These are phyloP conservation scores for Galaxias olidus DNA, from an alignment of 2,797 vertebrate genomes.

Conservation along the genomic window DNA sequence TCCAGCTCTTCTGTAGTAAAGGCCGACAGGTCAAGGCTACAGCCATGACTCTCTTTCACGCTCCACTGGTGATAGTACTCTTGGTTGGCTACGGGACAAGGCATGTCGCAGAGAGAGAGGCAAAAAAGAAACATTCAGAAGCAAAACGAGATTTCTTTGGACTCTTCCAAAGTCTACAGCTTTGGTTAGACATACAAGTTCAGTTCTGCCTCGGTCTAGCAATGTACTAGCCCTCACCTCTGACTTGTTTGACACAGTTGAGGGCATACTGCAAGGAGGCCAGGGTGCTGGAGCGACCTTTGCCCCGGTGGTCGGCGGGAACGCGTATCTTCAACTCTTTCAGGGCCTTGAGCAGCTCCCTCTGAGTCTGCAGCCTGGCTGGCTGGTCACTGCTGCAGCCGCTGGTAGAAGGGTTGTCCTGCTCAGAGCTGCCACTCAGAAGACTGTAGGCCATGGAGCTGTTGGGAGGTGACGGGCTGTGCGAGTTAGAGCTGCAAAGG, in stretches of 20 bases:
- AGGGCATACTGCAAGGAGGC: constrained; percentile 79
- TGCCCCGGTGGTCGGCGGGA: constrained; percentile 75
- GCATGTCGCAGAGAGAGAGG: neutral
- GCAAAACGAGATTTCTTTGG: neutral
- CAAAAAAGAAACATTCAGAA: neutral
- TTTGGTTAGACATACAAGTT: too few relatives aligned
- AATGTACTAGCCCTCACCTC: constrained; percentile 55
- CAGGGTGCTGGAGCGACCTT: constrained; percentile 76
- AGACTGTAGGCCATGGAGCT: constrained; percentile 78
- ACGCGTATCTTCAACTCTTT: constrained; percentile 80
- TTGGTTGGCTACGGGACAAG: constrained; percentile 69
- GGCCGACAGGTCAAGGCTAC: constrained; percentile 52
- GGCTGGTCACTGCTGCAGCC: constrained; percentile 77
- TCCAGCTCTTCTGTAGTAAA: constrained; percentile 76
- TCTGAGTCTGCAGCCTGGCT: constrained; percentile 75
- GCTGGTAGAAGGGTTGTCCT: constrained; percentile 75
- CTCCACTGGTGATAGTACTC: constrained; percentile 75
- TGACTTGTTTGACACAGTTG: constrained; percentile 75
- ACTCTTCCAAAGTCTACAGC: neutral
- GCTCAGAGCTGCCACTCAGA: constrained; percentile 76
- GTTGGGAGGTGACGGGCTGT: constrained; percentile 76
- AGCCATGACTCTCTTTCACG: constrained; percentile 58
- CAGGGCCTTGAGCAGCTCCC: constrained; percentile 78
- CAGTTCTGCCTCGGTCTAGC: neutral
- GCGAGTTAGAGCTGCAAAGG: constrained; percentile 71